Evolutionary conservation across 2,888 invertebrate species (phyloP).

Genomic region (Cyaniris semiargus): DNA sequence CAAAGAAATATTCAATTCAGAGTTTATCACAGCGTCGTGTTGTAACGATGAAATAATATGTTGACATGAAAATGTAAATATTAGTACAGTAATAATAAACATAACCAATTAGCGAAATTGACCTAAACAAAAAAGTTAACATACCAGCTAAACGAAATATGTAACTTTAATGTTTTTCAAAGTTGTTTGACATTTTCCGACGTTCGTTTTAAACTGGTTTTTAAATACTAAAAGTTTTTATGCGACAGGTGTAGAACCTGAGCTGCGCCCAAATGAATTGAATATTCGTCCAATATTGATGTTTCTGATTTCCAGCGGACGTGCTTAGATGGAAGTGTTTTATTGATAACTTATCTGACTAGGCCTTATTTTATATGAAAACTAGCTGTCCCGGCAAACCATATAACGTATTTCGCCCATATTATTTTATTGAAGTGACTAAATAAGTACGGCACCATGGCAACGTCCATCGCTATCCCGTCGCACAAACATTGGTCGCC

Average conservation of each 20-base stretch:
- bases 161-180: not conserved
- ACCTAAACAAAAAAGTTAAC: not conserved
- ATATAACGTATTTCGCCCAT: not conserved
- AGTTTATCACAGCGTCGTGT: not conserved
- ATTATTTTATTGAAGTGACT: no score
- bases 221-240: not conserved
- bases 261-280: not conserved
- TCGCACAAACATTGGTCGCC: no score
- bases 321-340: not conserved
- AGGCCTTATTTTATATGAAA: not conserved
- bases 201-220: not conserved
- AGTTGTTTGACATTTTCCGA: not conserved
- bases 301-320: not conserved
- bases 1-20: no score
- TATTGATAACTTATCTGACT: slow-evolving; percentile 12
- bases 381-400: not conserved
- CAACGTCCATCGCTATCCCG: no score
- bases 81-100: not conserved
- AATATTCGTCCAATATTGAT: not conserved
- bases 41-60: not conserved
- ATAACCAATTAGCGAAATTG: not conserved
- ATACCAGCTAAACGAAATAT: not conserved
- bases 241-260: not conserved
- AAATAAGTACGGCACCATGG: no score
- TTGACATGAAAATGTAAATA: not conserved